Conservation (phyloP, 2,113 vertebrate species). For the Hippocampus barbouri region DNA sequence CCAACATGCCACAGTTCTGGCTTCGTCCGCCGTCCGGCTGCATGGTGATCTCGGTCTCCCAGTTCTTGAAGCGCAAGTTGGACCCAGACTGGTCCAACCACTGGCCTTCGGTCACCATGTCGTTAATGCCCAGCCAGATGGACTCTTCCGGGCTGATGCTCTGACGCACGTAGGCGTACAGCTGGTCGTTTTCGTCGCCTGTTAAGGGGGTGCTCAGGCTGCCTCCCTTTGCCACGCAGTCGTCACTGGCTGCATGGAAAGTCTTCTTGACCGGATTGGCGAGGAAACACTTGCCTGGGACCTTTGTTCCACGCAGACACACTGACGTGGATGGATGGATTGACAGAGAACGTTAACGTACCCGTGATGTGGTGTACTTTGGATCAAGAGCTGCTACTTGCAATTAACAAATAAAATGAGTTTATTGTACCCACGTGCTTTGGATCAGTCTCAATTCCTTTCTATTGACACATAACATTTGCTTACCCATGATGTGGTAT, state of each 20-base stretch:
- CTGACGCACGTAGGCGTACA: slow-evolving; percentile 80
- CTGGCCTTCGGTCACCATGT: slow-evolving; percentile 79
- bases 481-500: too few relatives aligned
- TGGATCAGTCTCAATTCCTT: too few relatives aligned
- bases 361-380: not conserved
- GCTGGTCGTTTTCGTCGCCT: slow-evolving; percentile 82
- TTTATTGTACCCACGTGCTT: too few relatives aligned
- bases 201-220: slow-evolving; percentile 77
- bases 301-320: slow-evolving; percentile 88
- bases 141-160: slow-evolving; percentile 75
- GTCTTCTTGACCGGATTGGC: slow-evolving; percentile 73
- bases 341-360: not conserved
- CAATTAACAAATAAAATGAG: not conserved
- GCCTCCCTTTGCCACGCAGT: slow-evolving; percentile 87
- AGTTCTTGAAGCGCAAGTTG: slow-evolving; percentile 83
- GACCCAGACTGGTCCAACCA: slow-evolving; percentile 84
- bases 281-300: slow-evolving; percentile 87
- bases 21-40: slow-evolving; percentile 85
- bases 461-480: too few relatives aligned
- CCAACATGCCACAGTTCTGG: slow-evolving; percentile 85
- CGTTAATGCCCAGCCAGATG: slow-evolving; percentile 91
- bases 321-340: slow-evolving; percentile 61
- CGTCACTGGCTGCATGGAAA: slow-evolving; percentile 85
- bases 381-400: not conserved
- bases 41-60: slow-evolving; percentile 89